Percentiles rank a stretch among this genome's conserved stretches.
Conservation (phyloP, 2,113 vertebrate genomes). For the Festucalex cinctus region DNA sequence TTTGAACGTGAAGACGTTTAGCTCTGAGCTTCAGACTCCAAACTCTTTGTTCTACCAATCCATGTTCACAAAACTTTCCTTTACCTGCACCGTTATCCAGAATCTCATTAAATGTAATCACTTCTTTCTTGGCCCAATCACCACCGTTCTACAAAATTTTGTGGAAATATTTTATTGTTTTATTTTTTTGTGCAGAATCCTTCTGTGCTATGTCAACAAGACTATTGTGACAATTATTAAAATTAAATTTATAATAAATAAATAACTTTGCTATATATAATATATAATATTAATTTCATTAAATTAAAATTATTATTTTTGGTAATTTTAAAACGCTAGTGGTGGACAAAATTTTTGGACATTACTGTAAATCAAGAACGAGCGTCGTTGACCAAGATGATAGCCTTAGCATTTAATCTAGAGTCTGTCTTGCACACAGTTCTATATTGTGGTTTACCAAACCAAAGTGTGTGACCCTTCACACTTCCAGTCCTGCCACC, state of each 20-base stretch:
- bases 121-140: no score
- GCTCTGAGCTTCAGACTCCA: neutral
- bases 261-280: no score
- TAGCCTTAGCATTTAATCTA: neutral
- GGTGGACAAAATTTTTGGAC: neutral
- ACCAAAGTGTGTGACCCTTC: conserved; percentile 55
- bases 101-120: neutral
- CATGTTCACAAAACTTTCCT: neutral
- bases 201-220: no score
- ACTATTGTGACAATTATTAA: no score
- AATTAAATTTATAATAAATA: no score
- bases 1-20: neutral
- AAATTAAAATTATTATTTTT: no score
- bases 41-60: neutral
- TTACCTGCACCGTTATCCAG: neutral
- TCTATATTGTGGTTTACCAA: conserved; percentile 47
- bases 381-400: neutral
- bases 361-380: neutral
- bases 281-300: no score
- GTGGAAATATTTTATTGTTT: no score
- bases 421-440: neutral
- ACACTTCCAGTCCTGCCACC: conserved; percentile 43
- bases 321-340: no score
- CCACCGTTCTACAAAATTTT: no score
- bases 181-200: no score